Base-by-base conservation (phyloP, 2,797 vertebrate genomes). In the Erpetoichthys calabaricus region DNA sequence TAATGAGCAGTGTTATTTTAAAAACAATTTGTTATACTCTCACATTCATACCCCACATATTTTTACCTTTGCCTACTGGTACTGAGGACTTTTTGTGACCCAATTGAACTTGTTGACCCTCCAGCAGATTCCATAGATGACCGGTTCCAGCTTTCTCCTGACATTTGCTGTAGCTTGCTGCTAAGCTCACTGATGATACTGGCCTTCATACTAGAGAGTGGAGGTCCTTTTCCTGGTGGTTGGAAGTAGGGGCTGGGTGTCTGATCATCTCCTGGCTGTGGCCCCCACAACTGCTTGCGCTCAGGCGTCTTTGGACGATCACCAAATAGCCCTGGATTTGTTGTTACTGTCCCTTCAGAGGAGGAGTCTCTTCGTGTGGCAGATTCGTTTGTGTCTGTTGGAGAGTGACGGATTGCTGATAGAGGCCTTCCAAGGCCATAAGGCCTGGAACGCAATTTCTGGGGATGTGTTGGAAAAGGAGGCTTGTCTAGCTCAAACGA, bases 111-210 rank as follows among this genome's bases (percentile, higher is more conserved):
- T 59, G 7, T 64, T 64, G 51, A 62, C 65, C 60, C 55, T 64
- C 57, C 71, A 60, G 68, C 65, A 66, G 60, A 53, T 6, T 44
- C 51, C 51, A 53, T 8, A 53, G 8, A 58, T 6, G 64, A 57
- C 56, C 80, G 68, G 50, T 72, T 67, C 80, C 80, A 82, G 3
- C 78, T 72, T 9, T 49, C 47, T 9, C 72, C 8, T 5, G 50
- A 5, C 73, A 93, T 86, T 68, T 94, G 89, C 68, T 93, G 91
- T 62, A 94, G 80, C 72, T 95, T 95, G 82, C 74, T 87, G 82
- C 79, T 92, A 68, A 95, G 83, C 75, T 95, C 92, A 7, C 82
- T 90, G 67, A 94, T 89, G 75, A 94, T 92, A 79, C 85, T 93
- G 70, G 90, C 81, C 74, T 92, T 95, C 70, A 93, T 90, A 49